Evolutionary conservation across 2,888 invertebrate species (phyloP), one percentile per base, ranked within the genome.

Genomic region (Synergus japonicus): DNA sequence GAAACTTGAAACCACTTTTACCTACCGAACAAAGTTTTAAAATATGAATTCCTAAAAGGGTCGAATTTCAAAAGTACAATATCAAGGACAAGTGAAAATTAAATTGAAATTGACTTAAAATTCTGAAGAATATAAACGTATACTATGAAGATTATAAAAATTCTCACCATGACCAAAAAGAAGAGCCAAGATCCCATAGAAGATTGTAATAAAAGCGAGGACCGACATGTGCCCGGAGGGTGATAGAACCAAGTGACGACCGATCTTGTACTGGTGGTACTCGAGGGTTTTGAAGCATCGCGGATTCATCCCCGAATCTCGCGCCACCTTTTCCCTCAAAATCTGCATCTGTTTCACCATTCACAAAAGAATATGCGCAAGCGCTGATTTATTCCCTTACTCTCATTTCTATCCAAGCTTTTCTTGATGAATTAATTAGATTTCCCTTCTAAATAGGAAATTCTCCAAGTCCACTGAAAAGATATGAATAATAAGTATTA

Each of bases 291-390:
- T 82, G 82, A 86, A 86, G 85, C 85, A 83, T 83, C 84, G 83
- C 83, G 83, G 86, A 86, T 87, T 86, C 85, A 84, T 78, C 84
- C 87, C 87, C 83, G 83, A 87, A 88, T 84, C 87, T 83, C 86
- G 85, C 87, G 87, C 85, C 83, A 84, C 84, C 85, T 85, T 86
- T 82, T 84, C 83, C 82, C 76, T n/a, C 60, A 73, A 73, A 73
- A 73, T 73, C 73, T 73, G 29, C 73, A 73, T 54, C n/a, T 29
- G 54, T 54, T 73, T 37, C 69, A 44, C 76, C 73, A 78, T 81
- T 78, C 80, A 76, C 66, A 83, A 84, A 80, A 65, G 84, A 86
- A 85, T 80, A 84, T 79, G 87, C 88, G 87, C 87, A 87, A 82
- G 87, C 87, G 87, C 85, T 78, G 73, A 29, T 7, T 54, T 73